Evolutionary conservation across 2,113 vertebrate species (phyloP).

Genomic region (Podilymbus podiceps): DNA sequence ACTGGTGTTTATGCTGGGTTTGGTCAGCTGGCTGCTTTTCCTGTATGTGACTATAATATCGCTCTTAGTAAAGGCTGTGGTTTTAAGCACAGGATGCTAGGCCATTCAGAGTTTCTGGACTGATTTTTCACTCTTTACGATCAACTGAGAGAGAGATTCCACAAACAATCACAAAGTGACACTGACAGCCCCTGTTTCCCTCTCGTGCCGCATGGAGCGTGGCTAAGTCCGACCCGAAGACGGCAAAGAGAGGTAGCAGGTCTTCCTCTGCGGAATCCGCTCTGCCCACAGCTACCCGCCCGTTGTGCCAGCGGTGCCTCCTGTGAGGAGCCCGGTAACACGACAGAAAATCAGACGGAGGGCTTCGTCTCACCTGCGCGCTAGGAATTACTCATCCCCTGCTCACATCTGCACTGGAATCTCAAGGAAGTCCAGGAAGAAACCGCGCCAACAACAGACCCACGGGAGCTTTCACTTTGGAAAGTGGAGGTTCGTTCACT

Average conservation of each 20-base stretch:
- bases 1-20: neutral
- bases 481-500: rapidly evolving
- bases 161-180: neutral
- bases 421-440: too few species aligned
- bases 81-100: neutral
- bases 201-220: rapidly evolving
- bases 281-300: too few species aligned
- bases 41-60: neutral
- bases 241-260: rapidly evolving
- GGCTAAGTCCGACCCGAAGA: neutral
- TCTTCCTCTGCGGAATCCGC: neutral
- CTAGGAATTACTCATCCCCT: neutral
- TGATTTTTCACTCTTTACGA: neutral
- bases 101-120: neutral
- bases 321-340: too few species aligned
- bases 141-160: neutral
- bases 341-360: rapidly evolving
- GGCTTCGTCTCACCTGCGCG: neutral
- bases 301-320: neutral
- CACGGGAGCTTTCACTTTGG: neutral
- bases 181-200: neutral
- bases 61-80: neutral
- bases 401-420: rapidly evolving
- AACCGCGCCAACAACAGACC: rapidly evolving
- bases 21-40: neutral